phyloP scores from a whole-genome alignment of 2,888 invertebrate genomes.

The Kuschelorhynchus macadamiae region DNA sequence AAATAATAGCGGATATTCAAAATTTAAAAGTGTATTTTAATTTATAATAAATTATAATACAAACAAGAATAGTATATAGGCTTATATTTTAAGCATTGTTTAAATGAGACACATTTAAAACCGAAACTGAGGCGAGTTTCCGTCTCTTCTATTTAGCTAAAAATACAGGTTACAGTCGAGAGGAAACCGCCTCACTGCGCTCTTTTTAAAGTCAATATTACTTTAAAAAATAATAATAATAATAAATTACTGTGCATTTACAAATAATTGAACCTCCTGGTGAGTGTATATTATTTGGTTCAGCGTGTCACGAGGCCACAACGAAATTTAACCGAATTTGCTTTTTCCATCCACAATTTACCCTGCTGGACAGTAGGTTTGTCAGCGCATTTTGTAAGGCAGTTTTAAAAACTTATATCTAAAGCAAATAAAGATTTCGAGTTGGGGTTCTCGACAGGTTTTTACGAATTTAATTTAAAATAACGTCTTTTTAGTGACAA shows the following conservation, averaged over 20 bases:
- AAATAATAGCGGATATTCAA: conserved; percentile 43
- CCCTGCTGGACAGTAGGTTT: too few species aligned
- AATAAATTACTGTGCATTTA: conserved; percentile 59
- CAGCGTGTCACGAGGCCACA: conserved; percentile 56
- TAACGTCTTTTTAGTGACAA: too few species aligned
- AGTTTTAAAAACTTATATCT: too few species aligned
- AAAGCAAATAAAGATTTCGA: too few species aligned
- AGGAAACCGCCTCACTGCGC: conserved; percentile 50
- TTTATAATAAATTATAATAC: conserved; percentile 65
- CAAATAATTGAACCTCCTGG: conserved; percentile 52
- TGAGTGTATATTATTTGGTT: conserved; percentile 48
- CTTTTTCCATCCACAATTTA: neutral
- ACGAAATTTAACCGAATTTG: conserved; percentile 57
- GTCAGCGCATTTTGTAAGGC: too few species aligned
- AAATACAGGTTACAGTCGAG: conserved; percentile 55
- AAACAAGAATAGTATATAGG: conserved; percentile 62
- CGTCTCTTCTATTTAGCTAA: conserved; percentile 50
- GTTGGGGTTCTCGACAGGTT: too few species aligned
- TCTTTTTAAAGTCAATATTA: conserved; percentile 41
- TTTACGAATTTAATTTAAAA: too few species aligned
- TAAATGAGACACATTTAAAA: conserved; percentile 62
- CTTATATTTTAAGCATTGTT: conserved; percentile 63
- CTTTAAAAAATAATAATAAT: conserved; percentile 50
- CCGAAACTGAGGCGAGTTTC: conserved; percentile 55
- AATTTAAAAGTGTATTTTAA: conserved; percentile 61